These are phyloP conservation scores for human DNA, from an alignment of 2,113 vertebrate genomes.

Conservation along the genomic window DNA sequence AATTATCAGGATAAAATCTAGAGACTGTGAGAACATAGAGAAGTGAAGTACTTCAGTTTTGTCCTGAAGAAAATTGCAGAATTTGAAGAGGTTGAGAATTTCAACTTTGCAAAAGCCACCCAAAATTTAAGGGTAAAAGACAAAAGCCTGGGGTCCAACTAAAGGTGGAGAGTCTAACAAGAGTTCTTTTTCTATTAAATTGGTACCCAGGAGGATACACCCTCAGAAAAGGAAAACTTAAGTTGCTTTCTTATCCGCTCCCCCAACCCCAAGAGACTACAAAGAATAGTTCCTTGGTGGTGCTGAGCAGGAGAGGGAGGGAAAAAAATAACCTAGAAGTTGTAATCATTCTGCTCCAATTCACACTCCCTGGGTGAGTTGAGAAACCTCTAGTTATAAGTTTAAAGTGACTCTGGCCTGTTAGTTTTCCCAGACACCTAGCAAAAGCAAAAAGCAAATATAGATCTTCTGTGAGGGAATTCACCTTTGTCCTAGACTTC, in stretches of 20 bases:
- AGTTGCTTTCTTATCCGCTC: background rate
- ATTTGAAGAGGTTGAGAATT: slow-evolving; percentile 11
- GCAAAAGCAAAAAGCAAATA: slow-evolving; percentile 43
- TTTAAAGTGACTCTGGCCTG: slow-evolving; percentile 10
- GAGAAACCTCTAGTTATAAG: slow-evolving; percentile 14
- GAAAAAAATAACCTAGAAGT: background rate
- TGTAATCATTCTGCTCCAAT: background rate
- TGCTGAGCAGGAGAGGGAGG: background rate
- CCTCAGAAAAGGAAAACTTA: background rate
- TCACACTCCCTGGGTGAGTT: background rate
- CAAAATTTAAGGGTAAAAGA: background rate
- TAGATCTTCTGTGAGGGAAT: background rate
- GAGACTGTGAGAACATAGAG: background rate
- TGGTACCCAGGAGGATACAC: background rate
- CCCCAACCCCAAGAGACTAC: background rate
- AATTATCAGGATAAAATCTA: background rate
- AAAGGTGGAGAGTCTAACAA: background rate
- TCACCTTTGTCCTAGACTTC: slow-evolving; percentile 17
- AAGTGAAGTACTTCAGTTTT: background rate
- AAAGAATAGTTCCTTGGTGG: background rate
- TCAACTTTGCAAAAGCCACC: background rate
- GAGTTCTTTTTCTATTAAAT: background rate
- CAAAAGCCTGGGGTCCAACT: background rate
- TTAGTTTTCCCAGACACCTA: background rate
- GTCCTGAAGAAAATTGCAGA: background rate